Base-by-base conservation (phyloP, 2,797 vertebrate species). In the Setipinna tenuifilis region DNA sequence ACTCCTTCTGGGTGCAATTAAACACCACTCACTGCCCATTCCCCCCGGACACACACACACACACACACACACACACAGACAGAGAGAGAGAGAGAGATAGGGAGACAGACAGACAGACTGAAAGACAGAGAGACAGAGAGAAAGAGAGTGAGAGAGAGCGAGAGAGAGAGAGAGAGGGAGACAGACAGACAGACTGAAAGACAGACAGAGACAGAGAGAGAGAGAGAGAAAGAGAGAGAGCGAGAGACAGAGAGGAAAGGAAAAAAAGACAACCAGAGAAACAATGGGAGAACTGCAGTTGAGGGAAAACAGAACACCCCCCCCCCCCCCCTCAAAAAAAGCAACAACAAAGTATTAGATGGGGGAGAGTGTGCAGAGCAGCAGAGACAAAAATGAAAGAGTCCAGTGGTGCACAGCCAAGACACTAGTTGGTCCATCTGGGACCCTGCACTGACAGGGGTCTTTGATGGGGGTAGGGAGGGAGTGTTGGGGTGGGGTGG, bases 1-100 rank as follows among this genome's bases (percentile, higher is more conserved):
- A 75, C 68, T 75, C 68, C 31, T 75, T 31, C 14, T 75, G 68
- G 68, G 35, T 31, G 65, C 65, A 71, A 71, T 71, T 71, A 71
- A 71, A 71, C 65, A 71, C 62, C 62, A 28, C 62, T 68, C 25
- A 28, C 62, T 59, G 58, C 23, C 31, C 31, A 35, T 35, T 19
- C 5, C 28, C 11, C 17, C 12, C 16, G 6, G 14, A 11, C 23
- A n/a, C 6, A n/a, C 61, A 65, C 6, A 21, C 21, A 61, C 21
- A n/a, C 61, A 9, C 23, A 11, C 23, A n/a, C 6, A n/a, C 61
- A 65, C 6, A 21, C 21, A 61, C 21, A n/a, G 10, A 17, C 28
- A 41, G 17, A 17, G 16, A 75, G 28, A 75, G 28, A 35, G 68
- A 41, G 12, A 68, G 23, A 68, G 62, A 68, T 0, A 68, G 62